phyloP scores from a whole-genome alignment of 2,797 vertebrate genomes.

The Vipera ursinii region DNA sequence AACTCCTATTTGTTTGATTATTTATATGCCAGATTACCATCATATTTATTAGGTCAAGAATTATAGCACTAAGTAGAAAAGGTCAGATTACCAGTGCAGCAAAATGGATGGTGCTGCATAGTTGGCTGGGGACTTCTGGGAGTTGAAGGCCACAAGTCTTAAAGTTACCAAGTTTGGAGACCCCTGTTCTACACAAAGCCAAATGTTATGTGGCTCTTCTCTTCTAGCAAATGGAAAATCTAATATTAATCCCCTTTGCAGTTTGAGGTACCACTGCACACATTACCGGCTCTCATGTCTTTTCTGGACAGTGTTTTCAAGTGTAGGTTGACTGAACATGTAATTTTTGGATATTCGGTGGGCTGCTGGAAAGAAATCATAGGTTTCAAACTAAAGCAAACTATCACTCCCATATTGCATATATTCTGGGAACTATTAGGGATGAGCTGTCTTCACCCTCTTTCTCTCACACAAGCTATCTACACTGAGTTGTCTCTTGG shows the following conservation, averaged over 20 bases:
- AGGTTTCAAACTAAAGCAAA: conserved; percentile 17
- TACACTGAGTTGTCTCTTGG: no score
- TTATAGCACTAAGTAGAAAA: neutral
- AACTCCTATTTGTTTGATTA: neutral
- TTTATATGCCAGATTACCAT: neutral
- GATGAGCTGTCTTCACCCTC: no score
- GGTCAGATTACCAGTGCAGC: neutral
- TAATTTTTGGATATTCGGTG: conserved; percentile 53
- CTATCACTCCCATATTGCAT: no score
- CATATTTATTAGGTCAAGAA: neutral
- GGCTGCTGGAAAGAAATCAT: conserved; percentile 48
- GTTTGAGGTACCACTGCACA: neutral
- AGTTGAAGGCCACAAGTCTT: neutral
- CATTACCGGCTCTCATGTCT: neutral
- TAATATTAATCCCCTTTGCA: neutral
- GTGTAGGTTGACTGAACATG: conserved; percentile 19
- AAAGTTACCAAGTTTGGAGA: neutral
- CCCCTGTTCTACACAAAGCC: neutral
- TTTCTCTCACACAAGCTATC: no score
- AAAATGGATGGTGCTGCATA: neutral
- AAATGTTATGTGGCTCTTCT: fast-evolving
- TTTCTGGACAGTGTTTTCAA: conserved; percentile 1
- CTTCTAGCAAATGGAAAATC: neutral
- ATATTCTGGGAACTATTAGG: no score
- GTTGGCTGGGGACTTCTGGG: neutral